Percentiles rank a stretch among this genome's conserved stretches.
Evolutionary conservation across 2,113 vertebrate genomes (phyloP).

Genomic region (Piprites chloris): DNA sequence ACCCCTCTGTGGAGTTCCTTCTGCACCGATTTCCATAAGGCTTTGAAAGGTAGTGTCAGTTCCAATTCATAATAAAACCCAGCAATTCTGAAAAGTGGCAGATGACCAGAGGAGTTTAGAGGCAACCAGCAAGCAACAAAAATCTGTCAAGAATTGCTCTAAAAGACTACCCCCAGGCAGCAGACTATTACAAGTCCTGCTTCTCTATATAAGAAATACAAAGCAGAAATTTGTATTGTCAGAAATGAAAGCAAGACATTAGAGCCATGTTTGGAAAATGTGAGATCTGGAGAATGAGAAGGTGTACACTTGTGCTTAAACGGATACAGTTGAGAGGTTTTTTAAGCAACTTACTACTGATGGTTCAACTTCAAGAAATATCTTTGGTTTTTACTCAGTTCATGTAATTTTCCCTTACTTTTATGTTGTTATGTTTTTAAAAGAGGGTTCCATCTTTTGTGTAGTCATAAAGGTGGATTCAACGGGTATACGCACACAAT

Average conservation of each 20-base stretch:
- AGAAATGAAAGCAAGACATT: background rate
- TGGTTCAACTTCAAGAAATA: background rate
- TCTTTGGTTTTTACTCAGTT: background rate
- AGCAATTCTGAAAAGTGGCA: background rate
- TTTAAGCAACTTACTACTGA: background rate
- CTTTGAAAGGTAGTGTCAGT: background rate
- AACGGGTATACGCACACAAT: rapidly evolving
- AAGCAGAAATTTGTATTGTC: background rate
- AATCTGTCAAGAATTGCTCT: background rate
- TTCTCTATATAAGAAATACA: background rate
- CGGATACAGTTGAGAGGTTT: background rate
- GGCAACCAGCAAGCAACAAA: background rate
- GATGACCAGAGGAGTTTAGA: background rate
- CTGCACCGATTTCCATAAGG: background rate
- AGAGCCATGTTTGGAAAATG: background rate
- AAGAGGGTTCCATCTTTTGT: rapidly evolving
- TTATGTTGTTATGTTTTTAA: background rate
- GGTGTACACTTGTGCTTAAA: background rate
- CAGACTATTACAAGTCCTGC: background rate
- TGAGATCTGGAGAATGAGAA: background rate
- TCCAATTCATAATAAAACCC: background rate
- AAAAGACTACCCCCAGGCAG: background rate
- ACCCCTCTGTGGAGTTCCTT: background rate
- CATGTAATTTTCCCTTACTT: background rate
- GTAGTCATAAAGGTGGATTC: background rate